These are phyloP conservation scores for Therioaphis trifolii DNA, from an alignment of 2,888 invertebrate species.

Conservation along the genomic window DNA sequence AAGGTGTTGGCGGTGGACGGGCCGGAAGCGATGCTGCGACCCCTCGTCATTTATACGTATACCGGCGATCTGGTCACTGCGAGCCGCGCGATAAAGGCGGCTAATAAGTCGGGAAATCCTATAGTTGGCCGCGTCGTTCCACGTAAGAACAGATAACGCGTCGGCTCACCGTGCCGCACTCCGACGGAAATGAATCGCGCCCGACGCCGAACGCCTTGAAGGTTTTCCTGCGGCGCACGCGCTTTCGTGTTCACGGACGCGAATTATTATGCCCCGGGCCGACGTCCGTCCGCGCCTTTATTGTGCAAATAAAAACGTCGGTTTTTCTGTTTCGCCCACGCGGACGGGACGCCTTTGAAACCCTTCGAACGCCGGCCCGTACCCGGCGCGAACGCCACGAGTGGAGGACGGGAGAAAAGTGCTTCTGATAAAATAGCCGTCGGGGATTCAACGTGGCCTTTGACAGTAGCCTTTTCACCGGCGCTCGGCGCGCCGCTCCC, in stretches of 20 bases:
- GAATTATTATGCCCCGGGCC: not conserved
- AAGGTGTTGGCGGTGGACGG: not conserved
- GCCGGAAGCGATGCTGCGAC: slow-evolving; percentile 6
- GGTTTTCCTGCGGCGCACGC: not conserved
- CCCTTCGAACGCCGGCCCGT: not conserved
- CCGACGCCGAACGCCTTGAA: slow-evolving; percentile 32
- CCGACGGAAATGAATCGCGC: slow-evolving; percentile 39
- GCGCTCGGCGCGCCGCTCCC: not conserved
- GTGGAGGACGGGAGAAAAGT: not conserved
- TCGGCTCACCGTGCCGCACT: not conserved
- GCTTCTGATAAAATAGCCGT: slow-evolving; percentile 42
- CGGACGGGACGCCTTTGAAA: slow-evolving; percentile 40
- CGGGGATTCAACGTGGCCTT: slow-evolving; percentile 39
- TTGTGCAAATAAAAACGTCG: slow-evolving; percentile 36
- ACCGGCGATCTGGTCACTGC: slow-evolving; percentile 36
- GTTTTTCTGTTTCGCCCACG: slow-evolving; percentile 32
- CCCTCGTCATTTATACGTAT: slow-evolving; percentile 49
- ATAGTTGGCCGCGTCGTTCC: not conserved
- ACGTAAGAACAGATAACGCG: slow-evolving; percentile 19
- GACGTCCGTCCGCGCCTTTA: slow-evolving; percentile 31
- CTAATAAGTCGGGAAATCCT: slow-evolving; percentile 50
- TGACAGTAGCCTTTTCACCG: slow-evolving; percentile 49
- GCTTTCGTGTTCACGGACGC: too few species aligned
- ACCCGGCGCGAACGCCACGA: not conserved
- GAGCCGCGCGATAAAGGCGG: slow-evolving; percentile 29